A percentile compares a stretch with the other conserved stretches of the same genome.
Conservation (phyloP, 2,113 vertebrate species). For the Anhinga anhinga region DNA sequence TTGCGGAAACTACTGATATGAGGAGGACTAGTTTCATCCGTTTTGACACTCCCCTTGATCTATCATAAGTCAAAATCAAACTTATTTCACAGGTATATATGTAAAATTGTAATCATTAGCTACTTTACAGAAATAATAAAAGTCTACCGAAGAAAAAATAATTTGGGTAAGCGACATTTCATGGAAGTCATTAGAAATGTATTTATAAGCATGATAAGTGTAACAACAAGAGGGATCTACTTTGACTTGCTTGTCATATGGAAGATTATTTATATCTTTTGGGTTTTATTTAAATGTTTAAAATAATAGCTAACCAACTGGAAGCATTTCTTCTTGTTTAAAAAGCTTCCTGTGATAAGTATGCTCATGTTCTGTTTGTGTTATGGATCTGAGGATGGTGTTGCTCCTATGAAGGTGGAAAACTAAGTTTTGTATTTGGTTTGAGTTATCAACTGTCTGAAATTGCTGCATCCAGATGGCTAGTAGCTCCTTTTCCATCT, state of each 20-base stretch:
- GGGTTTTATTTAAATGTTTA: neutral
- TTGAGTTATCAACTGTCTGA: slow-evolving; percentile 6
- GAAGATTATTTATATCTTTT: neutral
- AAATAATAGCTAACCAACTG: neutral
- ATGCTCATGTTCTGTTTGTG: neutral
- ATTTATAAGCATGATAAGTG: neutral
- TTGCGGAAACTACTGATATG: neutral
- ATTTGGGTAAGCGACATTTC: neutral
- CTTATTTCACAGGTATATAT: neutral
- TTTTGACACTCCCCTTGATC: neutral
- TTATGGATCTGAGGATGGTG: neutral
- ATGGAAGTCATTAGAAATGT: neutral
- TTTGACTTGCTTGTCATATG: neutral
- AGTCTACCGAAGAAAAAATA: neutral
- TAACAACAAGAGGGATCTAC: neutral
- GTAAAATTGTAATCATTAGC: neutral
- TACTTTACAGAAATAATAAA: neutral
- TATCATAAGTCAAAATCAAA: neutral
- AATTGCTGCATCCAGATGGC: slow-evolving; percentile 28
- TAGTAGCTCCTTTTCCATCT: neutral
- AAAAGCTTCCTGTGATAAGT: neutral
- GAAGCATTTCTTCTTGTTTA: neutral
- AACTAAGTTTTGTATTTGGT: neutral
- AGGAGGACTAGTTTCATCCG: neutral
- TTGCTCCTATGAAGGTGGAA: neutral